Evolutionary conservation across 1,140 invertebrate genomes (phyloP).

Genomic region (Epicauta chinensis): DNA sequence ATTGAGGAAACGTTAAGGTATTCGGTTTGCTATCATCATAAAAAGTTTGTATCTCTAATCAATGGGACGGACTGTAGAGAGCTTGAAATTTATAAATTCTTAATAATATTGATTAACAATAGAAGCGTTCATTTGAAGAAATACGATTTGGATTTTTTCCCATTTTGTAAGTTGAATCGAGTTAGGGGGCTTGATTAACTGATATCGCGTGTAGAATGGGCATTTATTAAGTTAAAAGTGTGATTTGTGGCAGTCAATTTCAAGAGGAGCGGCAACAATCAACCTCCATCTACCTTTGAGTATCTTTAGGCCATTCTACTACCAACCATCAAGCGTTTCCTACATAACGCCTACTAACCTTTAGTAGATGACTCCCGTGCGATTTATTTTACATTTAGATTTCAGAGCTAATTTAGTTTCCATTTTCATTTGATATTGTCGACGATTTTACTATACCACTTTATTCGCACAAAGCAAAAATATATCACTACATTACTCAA

Average conservation of each 20-base stretch:
- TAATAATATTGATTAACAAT: too few relatives aligned
- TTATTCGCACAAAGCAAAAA: constrained; percentile 9
- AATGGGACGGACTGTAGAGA: too few relatives aligned
- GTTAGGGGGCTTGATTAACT: constrained; percentile 1
- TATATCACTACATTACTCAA: constrained; percentile 14
- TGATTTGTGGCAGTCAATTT: constrained; percentile 10
- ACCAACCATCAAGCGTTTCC: too few relatives aligned
- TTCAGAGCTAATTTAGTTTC: constrained; percentile 18
- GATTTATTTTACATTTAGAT: constrained; percentile 17
- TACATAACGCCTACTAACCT: neutral
- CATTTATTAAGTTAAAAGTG: constrained; percentile 15
- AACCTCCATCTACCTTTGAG: too few relatives aligned
- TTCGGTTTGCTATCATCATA: too few relatives aligned
- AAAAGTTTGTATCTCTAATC: too few relatives aligned
- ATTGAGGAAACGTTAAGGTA: too few relatives aligned
- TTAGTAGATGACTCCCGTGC: constrained; percentile 5
- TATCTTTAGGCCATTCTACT: too few relatives aligned
- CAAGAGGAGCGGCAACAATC: neutral
- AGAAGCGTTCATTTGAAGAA: too few relatives aligned
- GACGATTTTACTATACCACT: constrained; percentile 13
- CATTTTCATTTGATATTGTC: constrained; percentile 17
- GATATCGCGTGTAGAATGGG: constrained; percentile 6
- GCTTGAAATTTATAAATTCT: too few relatives aligned
- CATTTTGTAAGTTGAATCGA: too few relatives aligned
- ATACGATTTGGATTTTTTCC: too few relatives aligned